phyloP scores from a whole-genome alignment of 2,113 vertebrate species.

The Brachypteracias leptosomus region DNA sequence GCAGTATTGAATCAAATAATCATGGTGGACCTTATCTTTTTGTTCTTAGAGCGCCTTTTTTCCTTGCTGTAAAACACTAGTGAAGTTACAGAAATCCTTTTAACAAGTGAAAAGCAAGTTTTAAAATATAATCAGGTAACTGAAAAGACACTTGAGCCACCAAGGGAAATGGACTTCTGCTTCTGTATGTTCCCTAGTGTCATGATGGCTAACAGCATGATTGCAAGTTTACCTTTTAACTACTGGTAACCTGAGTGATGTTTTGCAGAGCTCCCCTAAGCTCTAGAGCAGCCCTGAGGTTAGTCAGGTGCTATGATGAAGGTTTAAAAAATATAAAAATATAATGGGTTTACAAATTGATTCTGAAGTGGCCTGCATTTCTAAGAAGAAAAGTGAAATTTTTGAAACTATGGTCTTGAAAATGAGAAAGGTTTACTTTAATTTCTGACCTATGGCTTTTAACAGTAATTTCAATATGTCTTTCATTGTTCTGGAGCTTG shows the following conservation, averaged over 20 bases:
- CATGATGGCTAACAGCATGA: rapidly evolving
- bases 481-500: neutral
- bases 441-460: neutral
- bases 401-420: neutral
- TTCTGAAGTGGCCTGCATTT: neutral
- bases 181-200: neutral
- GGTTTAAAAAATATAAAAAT: neutral
- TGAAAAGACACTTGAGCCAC: neutral
- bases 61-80: neutral
- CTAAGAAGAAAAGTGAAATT: neutral
- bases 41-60: neutral
- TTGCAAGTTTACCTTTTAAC: neutral
- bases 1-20: neutral
- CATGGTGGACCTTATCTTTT: neutral
- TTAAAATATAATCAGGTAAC: neutral
- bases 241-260: neutral
- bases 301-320: neutral
- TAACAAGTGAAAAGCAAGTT: neutral
- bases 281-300: neutral
- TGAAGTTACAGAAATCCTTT: neutral
- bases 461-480: neutral
- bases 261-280: neutral
- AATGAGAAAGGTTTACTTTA: neutral
- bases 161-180: neutral
- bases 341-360: neutral